Base-by-base conservation (phyloP, 2,888 invertebrate genomes). In the Perdita meconis region DNA sequence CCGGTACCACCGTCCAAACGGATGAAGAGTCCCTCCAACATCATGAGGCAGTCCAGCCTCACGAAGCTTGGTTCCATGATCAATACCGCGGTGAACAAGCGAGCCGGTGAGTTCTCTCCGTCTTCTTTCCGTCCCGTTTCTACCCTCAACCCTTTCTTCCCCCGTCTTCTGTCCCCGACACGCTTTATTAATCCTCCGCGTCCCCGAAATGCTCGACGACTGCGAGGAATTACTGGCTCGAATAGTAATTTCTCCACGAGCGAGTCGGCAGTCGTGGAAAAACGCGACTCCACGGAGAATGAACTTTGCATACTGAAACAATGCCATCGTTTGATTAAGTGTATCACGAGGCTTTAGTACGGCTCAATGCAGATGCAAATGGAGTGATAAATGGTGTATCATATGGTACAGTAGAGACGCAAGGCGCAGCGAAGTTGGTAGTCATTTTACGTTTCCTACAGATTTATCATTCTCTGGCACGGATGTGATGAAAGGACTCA, bases 1-100 rank as follows among this genome's bases (percentile, higher is more conserved):
- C 83, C 88, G 85, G 87, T 87, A 74, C 89, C 85, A 72, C 81
- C 82, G 70, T 82, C 89, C 85, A 92, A 92, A 87, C 91, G 91
- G 88, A 92, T 93, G 91, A 91, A 92, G 89, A 92, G 92, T 80
- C 92, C 93, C 51, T 92, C 92, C 76, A 90, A 91, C 84, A 93
- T 95, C 89, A 94, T 94, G 91, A 93, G 95, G 79, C 95, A 95
- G 89, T 94, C 95, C 80, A 95, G 95, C 92, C 94, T 95, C 90
- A 94, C 94, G 67, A 94, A 94, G 91, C 93, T 95, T 80, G 94
- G 94, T 47, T 94, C 94, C 85, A 94, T 95, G 92, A 93, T 95
- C 84, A 95, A 95, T 87, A 94, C 94, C 47, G 94, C 94, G 65
- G 94, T 94, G 82, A 94, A 93, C 90, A 93, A 93, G 84, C 92